These are phyloP conservation scores for Agrochola macilenta DNA, from an alignment of 2,888 invertebrate species.

Conservation along the genomic window DNA sequence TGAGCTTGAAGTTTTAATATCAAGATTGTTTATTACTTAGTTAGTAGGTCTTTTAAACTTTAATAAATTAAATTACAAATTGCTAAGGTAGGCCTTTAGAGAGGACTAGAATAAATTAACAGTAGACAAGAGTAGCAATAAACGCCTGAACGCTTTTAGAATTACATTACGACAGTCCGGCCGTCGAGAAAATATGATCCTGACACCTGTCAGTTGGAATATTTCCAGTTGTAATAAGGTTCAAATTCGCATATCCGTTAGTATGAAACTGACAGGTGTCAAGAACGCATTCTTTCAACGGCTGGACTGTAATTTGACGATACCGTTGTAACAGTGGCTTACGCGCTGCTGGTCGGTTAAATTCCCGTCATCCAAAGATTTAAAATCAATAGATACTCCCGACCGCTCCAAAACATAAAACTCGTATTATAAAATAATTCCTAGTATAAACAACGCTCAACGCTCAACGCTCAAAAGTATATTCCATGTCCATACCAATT, in stretches of 20 bases:
- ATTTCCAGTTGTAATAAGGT: too few species aligned
- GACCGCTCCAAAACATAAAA: neutral
- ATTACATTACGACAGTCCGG: neutral
- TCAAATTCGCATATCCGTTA: too few species aligned
- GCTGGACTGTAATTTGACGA: too few species aligned
- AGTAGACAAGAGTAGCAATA: neutral
- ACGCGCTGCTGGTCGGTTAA: neutral
- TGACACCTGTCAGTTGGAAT: too few species aligned
- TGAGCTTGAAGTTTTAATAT: neutral
- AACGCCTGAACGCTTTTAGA: neutral
- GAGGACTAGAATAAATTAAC: neutral
- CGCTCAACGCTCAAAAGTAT: too few species aligned
- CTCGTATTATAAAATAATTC: too few species aligned
- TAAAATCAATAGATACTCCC: neutral
- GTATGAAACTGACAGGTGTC: too few species aligned
- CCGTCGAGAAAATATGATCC: too few species aligned
- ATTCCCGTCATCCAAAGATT: neutral
- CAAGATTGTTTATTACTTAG: conserved; percentile 4
- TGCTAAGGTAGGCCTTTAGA: neutral
- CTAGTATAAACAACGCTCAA: too few species aligned
- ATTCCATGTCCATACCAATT: too few species aligned
- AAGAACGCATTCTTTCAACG: too few species aligned
- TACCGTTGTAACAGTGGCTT: too few species aligned
- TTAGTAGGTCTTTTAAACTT: neutral
- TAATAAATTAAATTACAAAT: conserved; percentile 10